These are phyloP conservation scores for Lophochroa leadbeateri DNA, from an alignment of 2,113 vertebrate species.

Conservation along the genomic window DNA sequence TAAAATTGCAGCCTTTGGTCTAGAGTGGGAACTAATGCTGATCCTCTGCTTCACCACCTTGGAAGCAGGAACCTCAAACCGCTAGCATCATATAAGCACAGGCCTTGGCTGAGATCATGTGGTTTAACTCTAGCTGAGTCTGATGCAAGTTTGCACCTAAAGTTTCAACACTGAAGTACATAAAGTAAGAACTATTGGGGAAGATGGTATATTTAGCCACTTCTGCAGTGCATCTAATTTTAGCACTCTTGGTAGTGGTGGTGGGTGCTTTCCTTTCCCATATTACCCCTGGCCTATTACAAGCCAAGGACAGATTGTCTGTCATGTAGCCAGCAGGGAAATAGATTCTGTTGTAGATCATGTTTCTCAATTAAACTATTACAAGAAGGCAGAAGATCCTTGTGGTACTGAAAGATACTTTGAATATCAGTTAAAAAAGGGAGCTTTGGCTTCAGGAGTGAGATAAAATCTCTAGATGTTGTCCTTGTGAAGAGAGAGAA, in stretches of 20 bases:
- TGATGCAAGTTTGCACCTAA: not conserved
- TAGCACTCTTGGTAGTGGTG: constrained; percentile 73
- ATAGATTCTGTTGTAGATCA: constrained; percentile 83
- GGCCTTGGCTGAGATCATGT: not conserved
- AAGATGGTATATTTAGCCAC: constrained; percentile 80
- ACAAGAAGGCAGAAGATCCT: constrained; percentile 79
- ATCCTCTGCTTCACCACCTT: constrained; percentile 9
- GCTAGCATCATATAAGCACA: not conserved
- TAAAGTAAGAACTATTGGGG: constrained; percentile 75
- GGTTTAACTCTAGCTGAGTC: not conserved
- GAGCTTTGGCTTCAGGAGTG: constrained; percentile 60
- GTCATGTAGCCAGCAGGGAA: constrained; percentile 78
- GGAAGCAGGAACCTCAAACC: not conserved
- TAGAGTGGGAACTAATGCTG: not conserved
- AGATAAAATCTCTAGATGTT: constrained; percentile 73
- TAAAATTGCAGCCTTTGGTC: constrained; percentile 42
- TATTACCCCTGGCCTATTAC: constrained; percentile 81
- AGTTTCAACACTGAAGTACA: constrained; percentile 32
- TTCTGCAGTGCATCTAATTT: constrained; percentile 84
- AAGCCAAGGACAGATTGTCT: constrained; percentile 83
- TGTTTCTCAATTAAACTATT: constrained; percentile 85
- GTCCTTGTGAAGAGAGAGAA: constrained; percentile 69
- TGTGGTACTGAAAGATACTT: constrained; percentile 78
- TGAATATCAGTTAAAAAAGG: constrained; percentile 69
- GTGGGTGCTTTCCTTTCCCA: constrained; percentile 81